These are phyloP conservation scores for Syrphus vitripennis DNA, from an alignment of 2,888 invertebrate genomes.

Conservation along the genomic window DNA sequence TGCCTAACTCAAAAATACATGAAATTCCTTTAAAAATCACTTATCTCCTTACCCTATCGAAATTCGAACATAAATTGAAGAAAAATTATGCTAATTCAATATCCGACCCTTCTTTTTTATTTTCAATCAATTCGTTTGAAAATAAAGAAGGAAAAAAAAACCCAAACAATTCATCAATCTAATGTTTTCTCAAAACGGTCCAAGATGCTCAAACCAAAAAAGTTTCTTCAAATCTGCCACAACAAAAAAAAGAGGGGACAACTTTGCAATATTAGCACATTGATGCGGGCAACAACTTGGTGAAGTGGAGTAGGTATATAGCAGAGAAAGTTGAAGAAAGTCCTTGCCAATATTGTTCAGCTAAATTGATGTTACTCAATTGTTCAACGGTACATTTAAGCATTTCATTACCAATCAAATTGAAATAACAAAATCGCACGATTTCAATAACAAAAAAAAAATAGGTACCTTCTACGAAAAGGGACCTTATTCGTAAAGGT, in stretches of 20 bases:
- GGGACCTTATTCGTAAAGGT: neutral
- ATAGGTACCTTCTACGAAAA: neutral
- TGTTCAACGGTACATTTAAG: constrained; percentile 59
- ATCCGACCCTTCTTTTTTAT: neutral
- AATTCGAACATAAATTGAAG: neutral
- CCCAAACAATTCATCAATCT: constrained; percentile 10
- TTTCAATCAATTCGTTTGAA: constrained; percentile 15
- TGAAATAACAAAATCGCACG: constrained; percentile 50
- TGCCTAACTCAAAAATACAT: neutral
- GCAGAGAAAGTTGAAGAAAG: neutral
- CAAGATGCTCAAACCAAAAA: neutral
- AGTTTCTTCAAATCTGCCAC: neutral
- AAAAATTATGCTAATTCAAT: constrained; percentile 15
- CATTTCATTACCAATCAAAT: constrained; percentile 67
- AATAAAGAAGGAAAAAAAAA: neutral
- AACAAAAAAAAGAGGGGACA: neutral
- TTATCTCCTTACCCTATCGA: neutral
- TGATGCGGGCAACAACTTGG: neutral
- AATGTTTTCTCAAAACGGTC: neutral
- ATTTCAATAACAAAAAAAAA: constrained; percentile 15
- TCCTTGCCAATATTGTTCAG: constrained; percentile 32
- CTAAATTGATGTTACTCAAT: constrained; percentile 56
- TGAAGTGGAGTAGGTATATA: too few species aligned
- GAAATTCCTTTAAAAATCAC: neutral
- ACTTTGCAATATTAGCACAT: neutral